Evolutionary conservation across 2,797 vertebrate genomes (phyloP).

Genomic region (Pteronotus mesoamericanus): DNA sequence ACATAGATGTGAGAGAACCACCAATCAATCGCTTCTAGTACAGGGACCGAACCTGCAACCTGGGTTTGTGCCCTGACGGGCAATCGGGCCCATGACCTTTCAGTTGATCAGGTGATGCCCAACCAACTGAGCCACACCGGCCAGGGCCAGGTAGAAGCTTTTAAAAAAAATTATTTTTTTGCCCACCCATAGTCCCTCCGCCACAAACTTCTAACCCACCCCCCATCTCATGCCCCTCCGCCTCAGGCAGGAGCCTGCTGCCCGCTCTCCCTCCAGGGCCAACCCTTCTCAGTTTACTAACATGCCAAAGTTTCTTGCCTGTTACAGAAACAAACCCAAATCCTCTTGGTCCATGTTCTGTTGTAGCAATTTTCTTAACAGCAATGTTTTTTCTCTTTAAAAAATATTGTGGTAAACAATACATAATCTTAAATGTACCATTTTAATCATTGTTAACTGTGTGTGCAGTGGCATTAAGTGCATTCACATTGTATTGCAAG

Average conservation of each 20-base stretch:
- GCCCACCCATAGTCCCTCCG: neutral
- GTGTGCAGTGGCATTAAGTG: neutral
- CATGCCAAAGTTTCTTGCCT: neutral
- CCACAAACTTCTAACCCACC: fast-evolving
- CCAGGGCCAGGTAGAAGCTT: too few relatives aligned
- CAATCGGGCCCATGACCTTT: too few relatives aligned
- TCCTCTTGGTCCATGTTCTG: neutral
- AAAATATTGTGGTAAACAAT: neutral
- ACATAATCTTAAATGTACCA: too few relatives aligned
- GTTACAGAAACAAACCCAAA: neutral
- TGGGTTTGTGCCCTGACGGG: too few relatives aligned
- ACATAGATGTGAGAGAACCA: too few relatives aligned
- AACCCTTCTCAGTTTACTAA: neutral
- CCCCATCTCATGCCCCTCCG: neutral
- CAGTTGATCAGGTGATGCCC: too few relatives aligned
- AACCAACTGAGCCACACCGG: too few relatives aligned
- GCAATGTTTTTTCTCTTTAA: neutral
- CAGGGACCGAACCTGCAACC: too few relatives aligned
- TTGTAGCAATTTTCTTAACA: neutral
- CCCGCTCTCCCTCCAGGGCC: too few relatives aligned
- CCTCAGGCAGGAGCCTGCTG: neutral
- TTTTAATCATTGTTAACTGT: neutral
- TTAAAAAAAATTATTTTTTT: neutral
- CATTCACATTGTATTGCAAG: neutral
- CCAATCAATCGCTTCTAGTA: too few relatives aligned